A percentile compares a stretch with the other conserved stretches of the same genome.
Conservation (phyloP, 2,113 vertebrate species). For the Gulo gulo region DNA sequence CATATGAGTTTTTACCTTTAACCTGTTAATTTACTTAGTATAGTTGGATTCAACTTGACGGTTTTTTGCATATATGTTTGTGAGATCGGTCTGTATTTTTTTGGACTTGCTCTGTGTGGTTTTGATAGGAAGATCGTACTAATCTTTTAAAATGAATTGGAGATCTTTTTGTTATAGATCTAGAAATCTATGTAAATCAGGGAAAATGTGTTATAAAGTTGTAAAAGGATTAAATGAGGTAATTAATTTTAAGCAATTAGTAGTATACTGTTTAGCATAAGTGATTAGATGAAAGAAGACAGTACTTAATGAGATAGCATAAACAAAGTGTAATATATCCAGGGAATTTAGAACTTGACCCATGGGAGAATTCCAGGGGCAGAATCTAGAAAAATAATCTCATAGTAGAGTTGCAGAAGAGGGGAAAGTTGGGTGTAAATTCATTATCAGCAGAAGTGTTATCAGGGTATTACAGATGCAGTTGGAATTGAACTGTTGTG, state of each 20-base stretch:
- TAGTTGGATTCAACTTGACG: neutral
- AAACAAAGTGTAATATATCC: neutral
- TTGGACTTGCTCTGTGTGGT: neutral
- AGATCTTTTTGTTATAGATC: neutral
- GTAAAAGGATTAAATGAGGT: neutral
- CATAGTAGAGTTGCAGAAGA: neutral
- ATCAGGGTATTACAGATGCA: neutral
- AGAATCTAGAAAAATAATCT: neutral
- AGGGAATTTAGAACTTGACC: neutral
- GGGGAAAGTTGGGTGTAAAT: neutral
- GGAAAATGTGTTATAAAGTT: neutral
- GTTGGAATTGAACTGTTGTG: neutral
- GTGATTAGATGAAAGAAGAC: neutral
- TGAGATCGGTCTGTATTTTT: neutral
- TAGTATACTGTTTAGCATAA: neutral
- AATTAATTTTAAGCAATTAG: neutral
- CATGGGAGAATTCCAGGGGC: neutral
- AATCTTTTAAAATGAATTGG: neutral
- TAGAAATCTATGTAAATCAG: neutral
- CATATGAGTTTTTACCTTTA: neutral
- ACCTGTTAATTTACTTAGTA: neutral
- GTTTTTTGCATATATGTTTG: neutral
- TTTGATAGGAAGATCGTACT: neutral
- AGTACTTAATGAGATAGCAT: neutral
- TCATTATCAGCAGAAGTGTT: neutral